Conservation (phyloP, 2,797 vertebrate genomes). For the Malurus splendens region DNA sequence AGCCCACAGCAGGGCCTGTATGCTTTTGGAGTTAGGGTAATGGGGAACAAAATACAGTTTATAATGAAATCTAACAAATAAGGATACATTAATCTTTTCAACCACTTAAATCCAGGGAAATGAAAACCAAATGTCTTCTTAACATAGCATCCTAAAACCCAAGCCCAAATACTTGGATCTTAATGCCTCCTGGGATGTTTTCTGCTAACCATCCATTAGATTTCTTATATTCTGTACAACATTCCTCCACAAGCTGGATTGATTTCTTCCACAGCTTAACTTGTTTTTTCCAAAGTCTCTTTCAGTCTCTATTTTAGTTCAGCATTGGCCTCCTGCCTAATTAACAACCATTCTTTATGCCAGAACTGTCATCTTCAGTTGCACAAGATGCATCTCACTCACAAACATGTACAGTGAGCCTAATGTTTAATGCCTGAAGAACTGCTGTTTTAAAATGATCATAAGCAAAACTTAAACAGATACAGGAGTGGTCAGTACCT, state of each 20-base stretch:
- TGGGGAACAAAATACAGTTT: background rate
- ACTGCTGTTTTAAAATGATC: background rate
- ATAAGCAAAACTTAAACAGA: background rate
- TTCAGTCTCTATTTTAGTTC: conserved; percentile 29
- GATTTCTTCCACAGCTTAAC: conserved; percentile 35
- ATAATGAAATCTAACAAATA: conserved; percentile 18
- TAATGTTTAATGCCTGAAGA: background rate
- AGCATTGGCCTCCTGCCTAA: conserved; percentile 43
- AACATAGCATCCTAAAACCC: conserved; percentile 8
- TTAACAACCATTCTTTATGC: conserved; percentile 19
- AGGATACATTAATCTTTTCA: conserved; percentile 24
- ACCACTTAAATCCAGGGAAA: conserved; percentile 41
- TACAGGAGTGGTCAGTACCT: background rate
- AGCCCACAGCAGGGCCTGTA: background rate
- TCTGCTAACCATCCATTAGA: conserved; percentile 11
- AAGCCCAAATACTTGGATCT: conserved; percentile 16
- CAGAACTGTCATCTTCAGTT: conserved; percentile 37
- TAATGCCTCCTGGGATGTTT: conserved; percentile 10
- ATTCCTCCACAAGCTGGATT: background rate
- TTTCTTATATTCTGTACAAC: background rate
- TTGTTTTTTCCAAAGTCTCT: conserved; percentile 63
- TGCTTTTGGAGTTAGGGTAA: background rate
- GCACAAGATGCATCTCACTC: conserved; percentile 12
- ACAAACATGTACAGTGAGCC: background rate
- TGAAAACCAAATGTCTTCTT: conserved; percentile 54